Base-by-base conservation (phyloP, 2,113 vertebrate species). In the Archilochus colubris region DNA sequence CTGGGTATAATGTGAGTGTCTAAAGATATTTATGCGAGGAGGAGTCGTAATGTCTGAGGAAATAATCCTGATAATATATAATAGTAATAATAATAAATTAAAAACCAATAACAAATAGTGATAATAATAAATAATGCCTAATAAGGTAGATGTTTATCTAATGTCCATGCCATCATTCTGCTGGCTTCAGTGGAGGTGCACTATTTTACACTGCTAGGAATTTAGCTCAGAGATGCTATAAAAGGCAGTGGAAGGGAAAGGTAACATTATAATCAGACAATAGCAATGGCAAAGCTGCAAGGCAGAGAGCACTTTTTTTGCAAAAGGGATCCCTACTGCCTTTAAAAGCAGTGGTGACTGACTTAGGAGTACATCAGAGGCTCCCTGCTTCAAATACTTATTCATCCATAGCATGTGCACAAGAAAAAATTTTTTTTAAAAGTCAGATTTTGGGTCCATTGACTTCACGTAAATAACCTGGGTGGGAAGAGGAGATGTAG, bases 11-110 rank as follows among this genome's bases (percentile, higher is more conserved):
- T 43, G 9, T 61, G 17, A 46, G 31, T 61, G 24, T 77, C 50
- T 31, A 76, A 87, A 93, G 67, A 30, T 27, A 55, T 59, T 95
- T 86, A 28, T 33, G 6, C 20, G 51, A 67, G 28, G 33, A 91
- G 9, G 10, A 77, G 70, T 92, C 27, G 62, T 40, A 77, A 33
- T 7, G 8, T 36, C 55, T 83, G 43, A 66, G 40, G 53, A 94
- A 91, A 89, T 31, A 59, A 78, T 22, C 2, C 22, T 31, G 43
- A 48, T 38, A 83, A 81, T 58, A 88, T 86, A 81, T 69, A 82
- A 83, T 21, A 69, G 36, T 13, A 55, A 44, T 36, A 61, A 73
- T 1, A 10, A 12, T n/a, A 80, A 86, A 62, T 58, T 83, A 9
- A 6, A 73, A 89, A 58, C 21, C 11, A 76, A 61, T 51, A 89